Percentiles rank a stretch among this genome's conserved stretches.
Conservation (phyloP, 2,888 invertebrate genomes). For the Plusia festucae region DNA sequence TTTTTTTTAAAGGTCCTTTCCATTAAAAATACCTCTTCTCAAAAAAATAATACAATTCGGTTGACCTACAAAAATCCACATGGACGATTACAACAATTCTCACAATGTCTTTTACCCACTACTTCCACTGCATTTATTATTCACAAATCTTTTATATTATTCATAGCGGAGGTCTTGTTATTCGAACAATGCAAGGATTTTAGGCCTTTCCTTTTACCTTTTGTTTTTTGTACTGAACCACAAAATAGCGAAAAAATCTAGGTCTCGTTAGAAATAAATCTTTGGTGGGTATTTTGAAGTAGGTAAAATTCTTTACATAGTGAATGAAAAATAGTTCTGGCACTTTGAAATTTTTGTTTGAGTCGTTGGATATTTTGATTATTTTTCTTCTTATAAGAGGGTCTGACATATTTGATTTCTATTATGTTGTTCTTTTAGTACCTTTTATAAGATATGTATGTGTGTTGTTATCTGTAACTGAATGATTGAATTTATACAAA, state of each 20-base stretch:
- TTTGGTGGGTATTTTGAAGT: conserved; percentile 10
- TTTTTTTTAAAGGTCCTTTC: no score
- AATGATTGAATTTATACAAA: not conserved
- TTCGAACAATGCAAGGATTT: conserved; percentile 58
- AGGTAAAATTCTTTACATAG: conserved; percentile 11
- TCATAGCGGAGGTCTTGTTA: conserved; percentile 32
- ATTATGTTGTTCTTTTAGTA: not conserved
- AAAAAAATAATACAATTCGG: not conserved
- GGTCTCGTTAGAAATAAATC: conserved; percentile 29
- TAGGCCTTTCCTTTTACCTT: conserved; percentile 44
- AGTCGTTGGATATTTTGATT: not conserved
- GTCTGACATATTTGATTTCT: no score
- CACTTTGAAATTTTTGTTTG: not conserved
- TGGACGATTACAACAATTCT: not conserved
- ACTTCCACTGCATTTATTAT: conserved; percentile 37
- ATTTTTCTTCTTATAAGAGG: no score
- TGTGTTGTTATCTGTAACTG: not conserved
- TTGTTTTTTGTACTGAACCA: conserved; percentile 52
- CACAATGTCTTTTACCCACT: not conserved
- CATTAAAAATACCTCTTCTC: no score
- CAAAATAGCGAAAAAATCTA: conserved; percentile 45
- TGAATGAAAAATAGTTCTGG: not conserved
- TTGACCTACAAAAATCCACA: not conserved
- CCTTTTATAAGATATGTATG: no score
- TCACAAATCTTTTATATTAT: conserved; percentile 47